phyloP scores from a whole-genome alignment of 2,113 vertebrate genomes.

The Scomber scombrus region DNA sequence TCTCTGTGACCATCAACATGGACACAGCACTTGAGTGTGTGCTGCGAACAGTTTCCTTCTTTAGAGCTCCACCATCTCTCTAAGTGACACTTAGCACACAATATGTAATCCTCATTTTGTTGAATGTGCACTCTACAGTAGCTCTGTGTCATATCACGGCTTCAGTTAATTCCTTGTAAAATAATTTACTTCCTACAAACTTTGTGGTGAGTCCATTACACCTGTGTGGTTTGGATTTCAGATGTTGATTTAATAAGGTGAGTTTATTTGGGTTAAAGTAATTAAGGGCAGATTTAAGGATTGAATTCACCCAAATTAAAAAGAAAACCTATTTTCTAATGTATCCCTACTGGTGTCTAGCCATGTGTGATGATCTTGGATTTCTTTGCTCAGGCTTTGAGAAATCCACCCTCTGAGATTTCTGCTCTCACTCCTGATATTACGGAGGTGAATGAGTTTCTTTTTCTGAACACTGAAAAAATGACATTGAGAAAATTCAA shows the following conservation, averaged over 20 bases:
- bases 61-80: background rate
- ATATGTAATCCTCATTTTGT: background rate
- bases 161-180: slow-evolving; percentile 14
- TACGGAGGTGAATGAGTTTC: too few relatives aligned
- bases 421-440: too few relatives aligned
- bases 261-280: too few relatives aligned
- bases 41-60: background rate
- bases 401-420: too few relatives aligned
- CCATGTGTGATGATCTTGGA: too few relatives aligned
- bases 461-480: too few relatives aligned
- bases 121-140: background rate
- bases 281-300: too few relatives aligned
- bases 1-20: slow-evolving; percentile 11
- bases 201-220: background rate
- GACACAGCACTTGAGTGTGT: background rate
- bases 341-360: too few relatives aligned
- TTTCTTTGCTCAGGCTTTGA: too few relatives aligned
- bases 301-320: too few relatives aligned
- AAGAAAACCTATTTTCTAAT: too few relatives aligned
- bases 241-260: background rate
- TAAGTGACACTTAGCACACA: background rate
- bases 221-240: background rate
- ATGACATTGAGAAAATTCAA: too few relatives aligned
- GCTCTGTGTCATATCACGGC: background rate
- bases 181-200: background rate